Base-by-base conservation (phyloP, 2,797 vertebrate genomes). In the Florisuga fusca region DNA sequence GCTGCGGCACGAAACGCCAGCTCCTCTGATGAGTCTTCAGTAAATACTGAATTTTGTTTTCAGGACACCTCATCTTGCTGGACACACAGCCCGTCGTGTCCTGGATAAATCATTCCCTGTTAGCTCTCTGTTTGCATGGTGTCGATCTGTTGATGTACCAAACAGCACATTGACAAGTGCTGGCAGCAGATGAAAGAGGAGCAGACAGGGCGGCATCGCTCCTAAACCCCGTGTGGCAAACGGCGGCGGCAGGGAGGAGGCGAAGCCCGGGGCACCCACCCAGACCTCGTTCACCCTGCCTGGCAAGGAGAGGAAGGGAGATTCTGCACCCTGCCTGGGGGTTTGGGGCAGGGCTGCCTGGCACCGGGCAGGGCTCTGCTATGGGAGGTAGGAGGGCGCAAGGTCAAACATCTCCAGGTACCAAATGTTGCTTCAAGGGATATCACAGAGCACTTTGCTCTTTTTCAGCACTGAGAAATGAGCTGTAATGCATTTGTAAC, bases 101-200 rank as follows among this genome's bases (percentile, higher is more conserved):
- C 95, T 94, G 89, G 94, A 95, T 96, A 96, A 89, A 96, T 95
- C 96, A 93, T 61, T 66, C 90, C 77, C 80, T 89, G 94, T 91
- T 94, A 95, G 91, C 77, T 45, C 71, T 51, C 76, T 68, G 74
- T 81, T 84, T 82, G 94, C 4, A 38, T 14, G 26, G 63, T 6
- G 82, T 92, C 33, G 10, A 84, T 90, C 41, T 87, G 93, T 58
- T 91, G 95, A 86, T 59, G 77, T 31, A 94, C 77, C 59, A 62
- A 66, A 19, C 15, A 34, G 91, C 83, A 62, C 61, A 46, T 19
- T 76, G 91, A 90, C 59, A 36, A 25, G 80, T 29, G 73, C 67
- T 87, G 95, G 94, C 93, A 96, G 91, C 85, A 54, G 41, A 38
- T 2, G 23, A 31, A 46, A 55, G 6, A 6, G 19, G 92, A 89